These are phyloP conservation scores for Oligia latruncula DNA, from an alignment of 2,888 invertebrate genomes.

Conservation along the genomic window DNA sequence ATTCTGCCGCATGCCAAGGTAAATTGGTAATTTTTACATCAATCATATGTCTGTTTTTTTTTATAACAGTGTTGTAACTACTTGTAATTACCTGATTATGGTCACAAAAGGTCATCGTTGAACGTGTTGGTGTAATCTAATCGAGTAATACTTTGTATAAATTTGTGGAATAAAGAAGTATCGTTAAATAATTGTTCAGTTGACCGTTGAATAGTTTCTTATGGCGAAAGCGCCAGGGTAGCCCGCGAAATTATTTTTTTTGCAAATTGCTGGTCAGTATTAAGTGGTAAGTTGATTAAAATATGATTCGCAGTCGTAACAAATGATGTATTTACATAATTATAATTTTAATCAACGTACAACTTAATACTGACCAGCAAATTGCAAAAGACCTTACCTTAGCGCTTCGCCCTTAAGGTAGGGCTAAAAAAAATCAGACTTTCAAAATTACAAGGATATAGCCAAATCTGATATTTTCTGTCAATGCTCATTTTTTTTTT, in stretches of 20 bases:
- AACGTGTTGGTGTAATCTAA: slow-evolving; percentile 15
- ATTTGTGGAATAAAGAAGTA: not conserved
- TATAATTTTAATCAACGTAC: too few species aligned
- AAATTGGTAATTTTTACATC: not conserved
- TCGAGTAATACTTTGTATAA: not conserved
- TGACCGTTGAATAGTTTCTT: not conserved
- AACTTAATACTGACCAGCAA: too few species aligned
- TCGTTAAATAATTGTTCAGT: not conserved
- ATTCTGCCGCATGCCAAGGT: not conserved
- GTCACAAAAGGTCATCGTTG: slow-evolving; percentile 34
- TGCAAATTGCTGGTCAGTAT: too few species aligned
- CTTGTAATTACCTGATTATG: slow-evolving; percentile 35
- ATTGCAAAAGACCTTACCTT: too few species aligned
- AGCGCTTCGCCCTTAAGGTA: too few species aligned
- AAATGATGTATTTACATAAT: too few species aligned
- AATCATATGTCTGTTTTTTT: slow-evolving; percentile 9
- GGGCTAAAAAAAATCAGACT: not conserved
- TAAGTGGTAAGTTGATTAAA: too few species aligned
- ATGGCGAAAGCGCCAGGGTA: too few species aligned
- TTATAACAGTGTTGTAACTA: not conserved
- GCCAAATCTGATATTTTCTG: too few species aligned
- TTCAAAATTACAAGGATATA: not conserved
- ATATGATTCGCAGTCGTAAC: too few species aligned
- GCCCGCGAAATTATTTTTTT: too few species aligned
- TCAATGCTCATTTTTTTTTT: not conserved